A percentile compares a stretch with the other conserved stretches of the same genome.
phyloP scores from a whole-genome alignment of 1,140 invertebrate genomes.

The Telenomus remus region DNA sequence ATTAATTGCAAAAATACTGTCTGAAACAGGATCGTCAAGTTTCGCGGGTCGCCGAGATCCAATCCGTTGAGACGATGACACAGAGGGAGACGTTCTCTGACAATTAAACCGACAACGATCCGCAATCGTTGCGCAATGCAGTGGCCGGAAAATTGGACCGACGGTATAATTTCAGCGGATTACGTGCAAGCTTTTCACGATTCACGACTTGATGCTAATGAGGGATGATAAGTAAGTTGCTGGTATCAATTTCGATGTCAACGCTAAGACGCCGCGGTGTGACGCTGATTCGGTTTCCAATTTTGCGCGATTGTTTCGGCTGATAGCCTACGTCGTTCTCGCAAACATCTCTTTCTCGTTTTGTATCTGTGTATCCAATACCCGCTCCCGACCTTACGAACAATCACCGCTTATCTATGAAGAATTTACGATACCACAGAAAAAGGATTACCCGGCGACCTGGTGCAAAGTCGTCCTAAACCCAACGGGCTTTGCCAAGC shows the following conservation, averaged over 20 bases:
- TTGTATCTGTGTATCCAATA: constrained; percentile 39
- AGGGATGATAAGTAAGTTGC: constrained; percentile 13
- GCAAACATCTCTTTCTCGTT: background rate
- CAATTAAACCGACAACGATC: background rate
- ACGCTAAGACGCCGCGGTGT: no score
- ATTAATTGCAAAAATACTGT: no score
- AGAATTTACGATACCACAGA: constrained; percentile 44
- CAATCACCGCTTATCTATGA: constrained; percentile 52
- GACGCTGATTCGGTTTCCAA: background rate
- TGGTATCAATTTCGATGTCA: no score
- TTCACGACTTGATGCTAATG: constrained; percentile 5
- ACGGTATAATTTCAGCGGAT: constrained; percentile 21
- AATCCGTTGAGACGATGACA: constrained; percentile 15
- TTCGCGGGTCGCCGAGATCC: constrained; percentile 2
- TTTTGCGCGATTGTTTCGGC: background rate
- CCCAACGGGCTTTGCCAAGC: constrained; percentile 10
- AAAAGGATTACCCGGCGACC: constrained; percentile 48
- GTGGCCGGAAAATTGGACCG: constrained; percentile 31
- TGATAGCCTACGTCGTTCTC: constrained; percentile 15
- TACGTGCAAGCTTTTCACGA: constrained; percentile 16
- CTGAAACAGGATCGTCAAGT: background rate
- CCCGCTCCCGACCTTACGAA: constrained; percentile 27
- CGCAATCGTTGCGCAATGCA: background rate
- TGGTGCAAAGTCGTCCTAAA: constrained; percentile 32
- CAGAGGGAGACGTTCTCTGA: constrained; percentile 3